Conservation (phyloP, 2,113 vertebrate species). For the Pardalotus punctatus region DNA sequence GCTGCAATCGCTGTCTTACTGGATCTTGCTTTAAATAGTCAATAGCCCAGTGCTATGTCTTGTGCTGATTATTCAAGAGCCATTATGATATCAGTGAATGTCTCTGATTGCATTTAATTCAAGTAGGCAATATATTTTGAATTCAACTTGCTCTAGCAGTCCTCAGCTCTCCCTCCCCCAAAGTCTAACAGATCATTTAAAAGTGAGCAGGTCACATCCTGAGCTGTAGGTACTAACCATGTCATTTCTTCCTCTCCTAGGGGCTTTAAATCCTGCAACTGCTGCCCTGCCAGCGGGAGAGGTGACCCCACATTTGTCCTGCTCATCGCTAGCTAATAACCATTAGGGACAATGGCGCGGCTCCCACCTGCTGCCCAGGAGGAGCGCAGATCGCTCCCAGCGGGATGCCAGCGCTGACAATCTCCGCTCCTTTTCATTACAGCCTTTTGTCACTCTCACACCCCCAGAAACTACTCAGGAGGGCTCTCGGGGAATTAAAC, state of each 20-base stretch:
- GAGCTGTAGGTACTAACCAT: slow-evolving; percentile 62
- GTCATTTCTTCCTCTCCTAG: slow-evolving; percentile 76
- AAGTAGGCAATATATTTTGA: slow-evolving; percentile 60
- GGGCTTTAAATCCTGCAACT: slow-evolving; percentile 78
- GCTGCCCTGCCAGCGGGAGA: slow-evolving; percentile 82
- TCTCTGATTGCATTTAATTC: slow-evolving; percentile 69
- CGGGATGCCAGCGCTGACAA: slow-evolving; percentile 58
- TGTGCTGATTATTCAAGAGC: slow-evolving; percentile 64
- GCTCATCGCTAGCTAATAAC: slow-evolving; percentile 85
- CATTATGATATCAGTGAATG: slow-evolving; percentile 56
- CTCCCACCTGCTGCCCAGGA: slow-evolving; percentile 89
- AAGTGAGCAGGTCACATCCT: slow-evolving; percentile 48
- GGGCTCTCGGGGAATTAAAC: slow-evolving; percentile 28
- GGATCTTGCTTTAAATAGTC: slow-evolving; percentile 35
- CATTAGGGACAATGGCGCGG: slow-evolving; percentile 76
- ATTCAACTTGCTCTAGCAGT: slow-evolving; percentile 17
- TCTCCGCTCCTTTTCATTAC: slow-evolving; percentile 64
- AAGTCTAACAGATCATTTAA: slow-evolving; percentile 53
- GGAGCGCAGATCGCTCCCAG: slow-evolving; percentile 66
- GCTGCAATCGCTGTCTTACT: slow-evolving; percentile 28
- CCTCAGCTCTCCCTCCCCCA: slow-evolving; percentile 25
- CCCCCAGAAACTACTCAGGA: slow-evolving; percentile 15
- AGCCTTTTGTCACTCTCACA: slow-evolving; percentile 18
- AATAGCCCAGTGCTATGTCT: slow-evolving; percentile 64
- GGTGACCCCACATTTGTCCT: slow-evolving; percentile 83